Evolutionary conservation across 2,888 invertebrate species (phyloP), one percentile per base, ranked within the genome.

Genomic region (Nemotelus nigrinus): DNA sequence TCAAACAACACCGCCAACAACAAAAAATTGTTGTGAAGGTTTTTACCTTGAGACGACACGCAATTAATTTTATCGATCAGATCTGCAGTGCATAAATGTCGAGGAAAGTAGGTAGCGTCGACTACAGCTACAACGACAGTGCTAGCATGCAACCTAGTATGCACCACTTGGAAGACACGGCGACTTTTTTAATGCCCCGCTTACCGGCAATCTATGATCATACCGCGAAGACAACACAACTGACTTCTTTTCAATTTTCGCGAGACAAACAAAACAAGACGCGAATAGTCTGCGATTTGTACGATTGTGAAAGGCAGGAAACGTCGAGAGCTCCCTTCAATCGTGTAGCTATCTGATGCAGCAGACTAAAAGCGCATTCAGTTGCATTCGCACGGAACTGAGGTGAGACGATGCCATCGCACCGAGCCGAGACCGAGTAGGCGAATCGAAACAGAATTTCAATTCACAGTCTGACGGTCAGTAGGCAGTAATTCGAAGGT

Each of bases 41-140:
- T 57, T 71, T 44, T 71, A 55, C 71, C 71, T 71, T 71, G 71
- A 71, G 71, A 71, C 71, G 57, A 55, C 65, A 43, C 41, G 10
- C 65, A 65, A 65, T 65, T 65, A 65, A 65, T 65, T 45, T 65
- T 65, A 65, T 65, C 65, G 65, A 65, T 65, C 65, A 44, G 47
- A 7, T 7, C 10, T 2, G 3, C 25, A 25, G n/a, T 65, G 45
- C 47, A 65, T 41, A n/a, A 50, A 50, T 65, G 25, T 41, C 45
- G n/a, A 65, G n/a, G 44, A 43, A 43, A 45, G 10, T n/a, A 25
- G 25, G 65, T 8, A 45, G n/a, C 7, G 45, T 10, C 6, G 50
- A 25, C 25, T 25, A 25, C 25, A 25, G 50, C 50, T 50, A 50
- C 50, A 50, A 41, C 43, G 25, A 25, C 25, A 25, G 25, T 25